Evolutionary conservation across 2,113 vertebrate species (phyloP), one percentile per base, ranked within the genome.

Genomic region (Nerophis ophidion): DNA sequence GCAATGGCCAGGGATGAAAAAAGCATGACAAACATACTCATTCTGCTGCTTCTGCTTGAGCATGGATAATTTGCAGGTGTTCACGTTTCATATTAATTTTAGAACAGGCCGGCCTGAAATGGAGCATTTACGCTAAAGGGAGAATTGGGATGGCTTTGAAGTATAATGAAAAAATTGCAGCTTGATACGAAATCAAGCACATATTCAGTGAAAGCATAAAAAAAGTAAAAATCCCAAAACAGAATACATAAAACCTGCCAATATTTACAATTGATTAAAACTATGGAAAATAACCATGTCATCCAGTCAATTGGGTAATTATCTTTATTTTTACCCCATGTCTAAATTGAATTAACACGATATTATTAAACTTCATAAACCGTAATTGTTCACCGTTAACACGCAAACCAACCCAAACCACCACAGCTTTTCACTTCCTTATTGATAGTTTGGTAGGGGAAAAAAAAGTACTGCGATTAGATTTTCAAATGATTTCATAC

Each of bases 81-180:
- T 67, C 11, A 33, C 8, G 13, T 49, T 58, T 54, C 48, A 14
- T 52, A 49, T 45, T 61, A 6, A 4, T 19, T 50, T 38, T 17
- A 26, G 33, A 16, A 53, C 35, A 42, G 65, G 70, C 34, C 35
- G 51, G 16, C 74, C 51, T 62, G 11, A 56, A n/a, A 57, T 46
- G 9, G 8, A 65, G 55, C 36, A 59, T 67, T 65, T 36, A 59
- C 44, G n/a, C 10, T 49, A 4, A 42, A 17, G 33, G 70, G 11
- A 10, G 34, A 83, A 81, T 71, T 63, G 48, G 59, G 68, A 63
- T 26, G 61, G 48, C 48, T 60, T 63, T 56, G 15, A 63, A 57
- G 14, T 65, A 53, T 7, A 26, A 46, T 17, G 19, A 66, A 58
- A 26, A 57, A 38, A 65, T 71, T 57, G 57, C 60, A 56, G 60